These are phyloP conservation scores for Athrips mouffetella DNA, from an alignment of 2,888 invertebrate genomes.

Conservation along the genomic window DNA sequence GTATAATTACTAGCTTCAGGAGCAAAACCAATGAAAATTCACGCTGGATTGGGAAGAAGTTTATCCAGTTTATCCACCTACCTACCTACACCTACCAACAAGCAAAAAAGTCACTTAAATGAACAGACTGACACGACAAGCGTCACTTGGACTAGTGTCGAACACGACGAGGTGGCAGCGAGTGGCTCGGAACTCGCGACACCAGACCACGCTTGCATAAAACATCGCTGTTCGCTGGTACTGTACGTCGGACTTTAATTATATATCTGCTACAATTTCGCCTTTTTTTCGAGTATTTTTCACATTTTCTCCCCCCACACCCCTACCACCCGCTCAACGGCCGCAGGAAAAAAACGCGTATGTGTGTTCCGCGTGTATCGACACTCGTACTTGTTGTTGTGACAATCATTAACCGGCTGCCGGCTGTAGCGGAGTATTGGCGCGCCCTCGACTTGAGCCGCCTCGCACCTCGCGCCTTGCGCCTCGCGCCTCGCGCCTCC, in stretches of 20 bases:
- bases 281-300: slow-evolving; percentile 79
- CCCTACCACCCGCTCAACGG: slow-evolving; percentile 58
- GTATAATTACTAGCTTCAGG: no score
- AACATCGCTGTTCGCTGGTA: slow-evolving; percentile 68
- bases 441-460: no score
- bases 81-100: no score
- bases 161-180: no score
- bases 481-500: slow-evolving; percentile 24
- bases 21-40: no score
- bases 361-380: slow-evolving; percentile 42
- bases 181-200: slow-evolving; percentile 50
- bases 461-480: no score
- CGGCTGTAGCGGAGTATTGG: no score
- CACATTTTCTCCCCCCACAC: slow-evolving; percentile 72
- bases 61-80: no score
- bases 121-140: not conserved
- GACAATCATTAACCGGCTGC: slow-evolving; percentile 26
- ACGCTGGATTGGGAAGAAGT: no score
- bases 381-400: slow-evolving; percentile 29
- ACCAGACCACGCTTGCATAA: slow-evolving; percentile 69
- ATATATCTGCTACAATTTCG: slow-evolving; percentile 79
- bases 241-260: slow-evolving; percentile 76
- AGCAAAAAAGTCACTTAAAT: not conserved
- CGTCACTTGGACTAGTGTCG: slow-evolving; percentile 22
- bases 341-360: slow-evolving; percentile 66